These are phyloP conservation scores for Eupithecia subumbrata DNA, from an alignment of 2,888 invertebrate species.

Conservation along the genomic window DNA sequence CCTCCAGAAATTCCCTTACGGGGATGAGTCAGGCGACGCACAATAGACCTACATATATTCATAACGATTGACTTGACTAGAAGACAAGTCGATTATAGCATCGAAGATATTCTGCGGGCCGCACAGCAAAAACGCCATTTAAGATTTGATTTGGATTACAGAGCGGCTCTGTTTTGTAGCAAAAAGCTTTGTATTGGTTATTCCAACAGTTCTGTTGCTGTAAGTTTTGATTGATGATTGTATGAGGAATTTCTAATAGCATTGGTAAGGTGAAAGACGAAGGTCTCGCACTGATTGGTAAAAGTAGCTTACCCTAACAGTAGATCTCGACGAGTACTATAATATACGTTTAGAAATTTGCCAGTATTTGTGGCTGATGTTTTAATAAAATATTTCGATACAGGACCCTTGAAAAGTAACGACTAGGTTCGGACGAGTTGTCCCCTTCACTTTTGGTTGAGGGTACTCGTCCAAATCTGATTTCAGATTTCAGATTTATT, in stretches of 20 bases:
- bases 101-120: constrained; percentile 28
- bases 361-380: no score
- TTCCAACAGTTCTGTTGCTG: background rate
- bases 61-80: constrained; percentile 9
- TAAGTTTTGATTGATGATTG: background rate
- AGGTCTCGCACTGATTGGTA: background rate
- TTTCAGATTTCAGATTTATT: no score
- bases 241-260: background rate
- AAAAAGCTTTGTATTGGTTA: constrained; percentile 8
- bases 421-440: no score
- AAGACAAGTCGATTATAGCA: constrained; percentile 22
- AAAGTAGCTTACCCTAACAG: background rate
- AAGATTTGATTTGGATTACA: constrained; percentile 31
- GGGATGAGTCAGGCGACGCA: no score
- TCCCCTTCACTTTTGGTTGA: no score
- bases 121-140: constrained; percentile 30
- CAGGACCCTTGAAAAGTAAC: no score
- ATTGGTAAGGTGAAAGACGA: background rate
- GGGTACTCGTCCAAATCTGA: no score
- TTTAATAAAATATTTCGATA: no score
- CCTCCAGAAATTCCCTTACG: no score
- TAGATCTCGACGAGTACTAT: no score
- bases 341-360: no score
- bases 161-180: constrained; percentile 19
- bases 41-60: background rate